phyloP scores from a whole-genome alignment of 2,888 invertebrate species.

The Rotaria macrura region DNA sequence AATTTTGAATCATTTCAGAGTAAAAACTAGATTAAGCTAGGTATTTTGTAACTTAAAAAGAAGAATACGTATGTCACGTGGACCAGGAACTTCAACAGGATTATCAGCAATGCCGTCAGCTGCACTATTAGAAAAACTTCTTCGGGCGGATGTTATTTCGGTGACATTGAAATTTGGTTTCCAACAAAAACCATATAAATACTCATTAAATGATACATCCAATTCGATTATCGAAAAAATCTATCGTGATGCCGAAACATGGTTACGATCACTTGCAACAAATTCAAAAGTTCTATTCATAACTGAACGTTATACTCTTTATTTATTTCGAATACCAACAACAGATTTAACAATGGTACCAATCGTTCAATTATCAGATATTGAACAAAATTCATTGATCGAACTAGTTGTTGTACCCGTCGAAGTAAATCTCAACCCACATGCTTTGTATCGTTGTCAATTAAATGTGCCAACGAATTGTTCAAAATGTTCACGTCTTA shows the following conservation, averaged over 20 bases:
- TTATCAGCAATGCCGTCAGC: neutral
- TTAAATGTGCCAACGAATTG: neutral
- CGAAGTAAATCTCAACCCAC: neutral
- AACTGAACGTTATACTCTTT: neutral
- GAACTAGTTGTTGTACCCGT: neutral
- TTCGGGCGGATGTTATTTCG: neutral
- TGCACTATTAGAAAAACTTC: neutral
- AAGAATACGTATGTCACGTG: neutral
- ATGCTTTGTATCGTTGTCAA: neutral
- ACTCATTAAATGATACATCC: neutral
- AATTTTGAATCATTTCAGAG: too few species aligned
- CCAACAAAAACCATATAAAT: neutral
- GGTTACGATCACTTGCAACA: neutral
- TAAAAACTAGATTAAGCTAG: too few species aligned
- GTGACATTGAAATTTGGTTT: neutral
- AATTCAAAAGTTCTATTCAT: neutral
- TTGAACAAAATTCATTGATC: neutral
- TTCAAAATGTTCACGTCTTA: neutral
- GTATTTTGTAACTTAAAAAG: too few species aligned
- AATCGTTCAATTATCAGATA: neutral
- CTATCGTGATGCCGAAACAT: neutral
- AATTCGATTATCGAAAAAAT: neutral
- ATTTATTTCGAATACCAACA: neutral
- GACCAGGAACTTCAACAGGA: neutral
- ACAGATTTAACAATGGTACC: constrained; percentile 1